A percentile compares a stretch with the other conserved stretches of the same genome.
Conservation (phyloP, 2,888 invertebrate genomes). For the Xylophagus ater region DNA sequence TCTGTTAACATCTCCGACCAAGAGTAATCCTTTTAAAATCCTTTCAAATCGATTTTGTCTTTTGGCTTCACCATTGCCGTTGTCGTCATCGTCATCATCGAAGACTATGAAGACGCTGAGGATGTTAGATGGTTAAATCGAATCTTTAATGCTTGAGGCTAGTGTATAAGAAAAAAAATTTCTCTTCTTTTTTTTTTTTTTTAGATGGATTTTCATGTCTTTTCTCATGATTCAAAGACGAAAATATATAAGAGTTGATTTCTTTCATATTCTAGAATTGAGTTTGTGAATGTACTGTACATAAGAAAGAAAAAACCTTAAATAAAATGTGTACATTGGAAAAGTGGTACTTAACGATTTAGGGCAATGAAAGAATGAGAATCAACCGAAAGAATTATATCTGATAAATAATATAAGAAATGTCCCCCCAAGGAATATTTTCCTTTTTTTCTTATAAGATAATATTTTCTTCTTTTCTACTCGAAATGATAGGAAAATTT, state of each 20-base stretch:
- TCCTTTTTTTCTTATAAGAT: background rate
- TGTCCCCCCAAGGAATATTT: conserved; percentile 9
- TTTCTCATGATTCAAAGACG: background rate
- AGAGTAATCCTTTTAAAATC: conserved; percentile 15
- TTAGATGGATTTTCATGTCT: background rate
- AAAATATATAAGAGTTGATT: background rate
- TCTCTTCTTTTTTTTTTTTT: conserved; percentile 1
- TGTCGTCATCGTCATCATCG: background rate
- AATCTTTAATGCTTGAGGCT: conserved; percentile 7
- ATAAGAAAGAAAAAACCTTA: too few relatives aligned
- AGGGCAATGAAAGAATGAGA: background rate
- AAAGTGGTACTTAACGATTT: conserved; percentile 7
- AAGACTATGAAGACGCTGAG: background rate
- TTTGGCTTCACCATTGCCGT: too few relatives aligned
- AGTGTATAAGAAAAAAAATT: conserved; percentile 9
- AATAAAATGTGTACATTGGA: background rate
- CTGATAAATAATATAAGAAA: conserved; percentile 15
- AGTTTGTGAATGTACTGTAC: too few relatives aligned
- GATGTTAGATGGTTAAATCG: conserved; percentile 3
- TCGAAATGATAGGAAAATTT: too few relatives aligned
- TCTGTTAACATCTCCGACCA: too few relatives aligned
- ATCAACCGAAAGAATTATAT: conserved; percentile 10
- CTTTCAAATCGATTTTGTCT: conserved; percentile 15
- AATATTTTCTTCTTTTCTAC: too few relatives aligned
- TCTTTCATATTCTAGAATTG: too few relatives aligned